These are phyloP conservation scores for Spinus pinus DNA, from an alignment of 2,797 vertebrate genomes.

Conservation along the genomic window DNA sequence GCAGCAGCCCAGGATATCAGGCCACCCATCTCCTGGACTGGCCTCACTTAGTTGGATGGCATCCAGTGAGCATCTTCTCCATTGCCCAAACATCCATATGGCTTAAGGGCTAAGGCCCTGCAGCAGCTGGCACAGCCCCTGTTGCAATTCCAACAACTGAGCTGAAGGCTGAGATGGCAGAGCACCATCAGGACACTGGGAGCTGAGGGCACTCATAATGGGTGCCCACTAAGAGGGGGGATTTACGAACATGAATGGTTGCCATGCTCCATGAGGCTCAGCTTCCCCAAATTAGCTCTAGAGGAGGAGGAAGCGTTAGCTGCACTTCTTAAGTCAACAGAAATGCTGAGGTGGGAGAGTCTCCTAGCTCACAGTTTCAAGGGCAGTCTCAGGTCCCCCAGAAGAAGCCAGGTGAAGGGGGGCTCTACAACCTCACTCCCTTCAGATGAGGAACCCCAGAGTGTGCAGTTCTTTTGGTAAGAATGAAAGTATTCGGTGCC, in stretches of 20 bases:
- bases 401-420: neutral
- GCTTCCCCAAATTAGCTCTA: constrained; percentile 28
- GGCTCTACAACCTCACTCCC: neutral
- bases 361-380: neutral
- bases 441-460: neutral
- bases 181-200: neutral
- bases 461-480: neutral
- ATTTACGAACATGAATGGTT: neutral
- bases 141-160: neutral
- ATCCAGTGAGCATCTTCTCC: neutral
- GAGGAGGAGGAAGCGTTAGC: neutral
- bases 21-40: neutral
- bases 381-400: neutral
- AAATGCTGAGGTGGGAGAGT: neutral
- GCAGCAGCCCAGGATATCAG: neutral
- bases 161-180: neutral
- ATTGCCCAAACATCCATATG: neutral
- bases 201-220: neutral
- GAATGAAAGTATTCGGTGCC: neutral
- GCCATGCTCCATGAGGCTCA: neutral
- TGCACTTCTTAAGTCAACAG: neutral
- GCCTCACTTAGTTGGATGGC: neutral
- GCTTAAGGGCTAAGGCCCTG: neutral
- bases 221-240: neutral
- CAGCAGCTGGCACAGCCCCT: neutral